These are phyloP conservation scores for Corvus hawaiiensis DNA, from an alignment of 2,113 vertebrate genomes.

Conservation along the genomic window DNA sequence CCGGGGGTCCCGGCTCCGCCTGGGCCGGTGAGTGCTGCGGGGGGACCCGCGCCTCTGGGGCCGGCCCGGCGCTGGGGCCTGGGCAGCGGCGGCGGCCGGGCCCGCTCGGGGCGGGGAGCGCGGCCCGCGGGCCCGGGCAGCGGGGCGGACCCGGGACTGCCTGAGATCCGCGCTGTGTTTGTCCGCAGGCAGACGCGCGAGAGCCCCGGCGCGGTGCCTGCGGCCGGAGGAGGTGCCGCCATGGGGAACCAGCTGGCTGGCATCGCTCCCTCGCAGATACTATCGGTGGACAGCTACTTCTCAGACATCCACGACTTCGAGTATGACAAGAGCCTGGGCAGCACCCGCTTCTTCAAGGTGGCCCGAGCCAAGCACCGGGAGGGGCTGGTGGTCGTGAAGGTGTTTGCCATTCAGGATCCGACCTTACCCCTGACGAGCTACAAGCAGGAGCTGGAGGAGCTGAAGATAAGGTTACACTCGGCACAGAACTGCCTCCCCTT, in stretches of 20 bases:
- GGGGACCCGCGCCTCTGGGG: not conserved
- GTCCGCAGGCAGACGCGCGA: not conserved
- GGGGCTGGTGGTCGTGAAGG: constrained; percentile 94
- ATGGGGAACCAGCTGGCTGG: constrained; percentile 99
- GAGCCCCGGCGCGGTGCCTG: not conserved
- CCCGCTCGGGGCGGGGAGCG: not conserved
- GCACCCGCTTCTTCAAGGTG: constrained; percentile 97
- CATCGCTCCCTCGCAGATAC: constrained; percentile 96
- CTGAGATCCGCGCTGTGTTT: not conserved
- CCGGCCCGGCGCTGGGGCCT: not conserved
- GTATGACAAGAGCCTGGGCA: constrained; percentile 95
- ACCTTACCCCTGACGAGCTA: constrained; percentile 92
- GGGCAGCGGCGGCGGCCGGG: not conserved
- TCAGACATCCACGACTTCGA: constrained; percentile 96
- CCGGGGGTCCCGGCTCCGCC: not conserved
- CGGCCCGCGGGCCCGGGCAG: not conserved
- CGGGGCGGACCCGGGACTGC: not conserved
- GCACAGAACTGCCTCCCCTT: constrained; percentile 95
- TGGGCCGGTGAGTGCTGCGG: not conserved
- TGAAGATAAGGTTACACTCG: constrained; percentile 90
- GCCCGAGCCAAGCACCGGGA: constrained; percentile 93
- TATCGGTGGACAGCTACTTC: constrained; percentile 98
- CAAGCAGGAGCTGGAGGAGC: constrained; percentile 95
- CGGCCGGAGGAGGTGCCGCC: not conserved
- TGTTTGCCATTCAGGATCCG: constrained; percentile 97